Base-by-base conservation (phyloP, 1,140 invertebrate genomes). In the Potamilus streckersoni region DNA sequence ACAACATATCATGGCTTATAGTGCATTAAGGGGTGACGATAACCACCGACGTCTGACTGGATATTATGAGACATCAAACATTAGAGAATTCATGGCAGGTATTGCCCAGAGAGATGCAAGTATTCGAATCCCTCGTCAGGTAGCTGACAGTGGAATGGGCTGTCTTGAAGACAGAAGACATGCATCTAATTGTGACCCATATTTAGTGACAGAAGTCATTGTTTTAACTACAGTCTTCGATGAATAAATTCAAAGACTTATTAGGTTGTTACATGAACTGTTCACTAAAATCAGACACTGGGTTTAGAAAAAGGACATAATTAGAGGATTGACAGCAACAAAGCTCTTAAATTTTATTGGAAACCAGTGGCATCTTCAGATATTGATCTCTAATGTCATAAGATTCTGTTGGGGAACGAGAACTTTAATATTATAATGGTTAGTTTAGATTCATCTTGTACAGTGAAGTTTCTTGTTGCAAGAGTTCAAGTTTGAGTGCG, bases 121-220 rank as follows among this genome's bases (percentile, higher is more conserved):
- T 79, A 90, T 92, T 78, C 86, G 92, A 14, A 92, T 92, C 69
- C 91, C 91, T 2, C 94, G 95, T 17, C 86, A 90, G 71, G 90
- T 91, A 6, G 95, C 95, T 1, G 96, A 97, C 81, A 94, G 96
- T 1, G 95, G 95, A 83, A 94, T 94, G 86, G 97, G 97, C 13
- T 98, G 98, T 88, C 90, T 98, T 72, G 97, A 99, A 89, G 97
- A 99, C 90, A 92, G 97, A 78, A 92, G 97, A 85, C 97, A 97
- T 14, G 93, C 96, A 2, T 97, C 96, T 71, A 99, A 99, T 90
- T 96, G 95, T 87, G 97, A 98, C 90, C 97, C 97, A 0, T 98
- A 98, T 90, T 88, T 81, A 2, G 90, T 91, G 8, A 91, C 89
- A 5, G 89, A 90, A 74, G 82, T 88, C 14, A 73, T 90, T 16